phyloP scores from a whole-genome alignment of 2,113 vertebrate species.

The Eurypyga helias region DNA sequence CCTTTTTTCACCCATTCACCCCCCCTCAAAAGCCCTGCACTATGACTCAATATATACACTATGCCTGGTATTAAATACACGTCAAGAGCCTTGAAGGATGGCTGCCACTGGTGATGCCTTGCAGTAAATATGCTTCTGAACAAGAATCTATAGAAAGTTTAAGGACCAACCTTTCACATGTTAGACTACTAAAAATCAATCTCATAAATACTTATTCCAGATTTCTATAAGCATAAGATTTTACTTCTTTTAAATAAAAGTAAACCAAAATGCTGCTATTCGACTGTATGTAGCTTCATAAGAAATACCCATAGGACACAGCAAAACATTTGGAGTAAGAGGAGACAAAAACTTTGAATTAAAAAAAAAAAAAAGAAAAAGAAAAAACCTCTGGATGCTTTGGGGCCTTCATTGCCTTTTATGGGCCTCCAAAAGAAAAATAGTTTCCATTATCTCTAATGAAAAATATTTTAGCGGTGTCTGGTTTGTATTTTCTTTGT shows the following conservation, averaged over 20 bases:
- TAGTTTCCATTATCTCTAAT: constrained; percentile 76
- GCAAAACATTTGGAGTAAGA: constrained; percentile 6
- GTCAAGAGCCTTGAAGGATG: neutral
- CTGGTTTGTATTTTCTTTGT: constrained; percentile 70
- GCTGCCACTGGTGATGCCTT: neutral
- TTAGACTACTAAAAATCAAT: neutral
- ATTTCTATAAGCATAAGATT: neutral
- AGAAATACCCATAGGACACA: neutral
- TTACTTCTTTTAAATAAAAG: neutral
- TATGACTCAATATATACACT: constrained; percentile 1
- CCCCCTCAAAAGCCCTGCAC: neutral
- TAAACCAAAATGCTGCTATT: neutral
- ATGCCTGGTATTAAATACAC: constrained; percentile 12
- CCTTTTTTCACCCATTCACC: no score
- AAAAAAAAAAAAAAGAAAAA: constrained; percentile 11
- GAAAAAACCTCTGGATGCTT: constrained; percentile 38
- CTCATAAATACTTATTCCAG: neutral
- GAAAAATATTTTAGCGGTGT: constrained; percentile 73
- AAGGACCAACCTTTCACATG: neutral
- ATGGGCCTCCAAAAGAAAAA: constrained; percentile 73
- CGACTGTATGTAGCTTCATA: neutral
- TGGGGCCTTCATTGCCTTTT: constrained; percentile 72
- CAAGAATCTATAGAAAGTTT: neutral
- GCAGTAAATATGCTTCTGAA: neutral
- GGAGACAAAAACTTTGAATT: neutral